Percentiles rank a stretch among this genome's conserved stretches.
Evolutionary conservation across 2,797 vertebrate species (phyloP).

Genomic region (Sitta carolinensis): DNA sequence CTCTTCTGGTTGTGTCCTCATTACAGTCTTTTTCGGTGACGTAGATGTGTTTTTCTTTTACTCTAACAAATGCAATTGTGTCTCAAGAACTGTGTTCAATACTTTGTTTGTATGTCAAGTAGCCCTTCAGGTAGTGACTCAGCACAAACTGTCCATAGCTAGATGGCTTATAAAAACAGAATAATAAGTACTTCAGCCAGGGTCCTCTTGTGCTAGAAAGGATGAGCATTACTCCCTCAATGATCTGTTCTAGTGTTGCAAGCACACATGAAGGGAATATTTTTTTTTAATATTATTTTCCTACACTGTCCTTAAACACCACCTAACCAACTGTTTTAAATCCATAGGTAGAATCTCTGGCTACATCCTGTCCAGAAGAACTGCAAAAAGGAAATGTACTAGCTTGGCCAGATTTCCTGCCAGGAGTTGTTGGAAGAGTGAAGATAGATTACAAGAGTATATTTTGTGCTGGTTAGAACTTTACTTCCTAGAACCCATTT

Average conservation of each 20-base stretch:
- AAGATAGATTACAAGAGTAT: constrained; percentile 89
- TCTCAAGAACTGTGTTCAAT: neutral
- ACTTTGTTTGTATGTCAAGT: neutral
- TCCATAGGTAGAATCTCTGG: constrained; percentile 88
- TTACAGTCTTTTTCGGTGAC: neutral
- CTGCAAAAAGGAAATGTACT: constrained; percentile 89
- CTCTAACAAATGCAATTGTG: neutral
- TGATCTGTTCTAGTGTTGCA: neutral
- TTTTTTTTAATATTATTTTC: neutral
- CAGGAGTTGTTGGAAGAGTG: constrained; percentile 88
- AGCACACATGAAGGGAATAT: neutral
- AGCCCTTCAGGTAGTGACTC: neutral
- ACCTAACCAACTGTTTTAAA: constrained; percentile 64
- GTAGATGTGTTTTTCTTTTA: neutral
- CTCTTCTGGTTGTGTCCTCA: neutral
- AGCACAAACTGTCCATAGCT: neutral
- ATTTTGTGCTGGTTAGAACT: constrained; percentile 90
- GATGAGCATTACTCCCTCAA: neutral
- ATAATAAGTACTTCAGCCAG: neutral
- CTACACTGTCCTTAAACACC: neutral
- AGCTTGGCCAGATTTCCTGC: constrained; percentile 96
- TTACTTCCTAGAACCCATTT: constrained; percentile 33
- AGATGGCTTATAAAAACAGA: neutral
- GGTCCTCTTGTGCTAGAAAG: neutral
- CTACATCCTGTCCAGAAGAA: constrained; percentile 88